Conservation (phyloP, 2,113 vertebrate species). For the Hyperoodon ampullatus region DNA sequence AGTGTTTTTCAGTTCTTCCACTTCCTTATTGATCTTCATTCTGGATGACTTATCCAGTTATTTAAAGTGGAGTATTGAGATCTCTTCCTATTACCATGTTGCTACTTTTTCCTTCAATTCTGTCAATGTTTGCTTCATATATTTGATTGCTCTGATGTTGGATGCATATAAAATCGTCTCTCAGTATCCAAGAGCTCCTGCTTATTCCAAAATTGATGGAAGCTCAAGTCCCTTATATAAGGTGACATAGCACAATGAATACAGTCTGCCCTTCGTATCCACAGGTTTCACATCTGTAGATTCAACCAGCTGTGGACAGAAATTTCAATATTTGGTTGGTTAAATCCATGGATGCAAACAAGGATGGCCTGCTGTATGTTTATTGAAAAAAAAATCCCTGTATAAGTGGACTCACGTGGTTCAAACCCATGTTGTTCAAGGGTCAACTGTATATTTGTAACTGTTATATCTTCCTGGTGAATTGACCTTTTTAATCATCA, state of each 20-base stretch:
- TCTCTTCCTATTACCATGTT: neutral
- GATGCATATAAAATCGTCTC: neutral
- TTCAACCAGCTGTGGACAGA: neutral
- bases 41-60: neutral
- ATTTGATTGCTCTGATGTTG: neutral
- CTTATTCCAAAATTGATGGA: neutral
- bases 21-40: neutral
- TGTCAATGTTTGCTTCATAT: neutral
- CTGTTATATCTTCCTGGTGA: neutral
- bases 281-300: neutral
- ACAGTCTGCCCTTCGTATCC: neutral
- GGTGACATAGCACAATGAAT: neutral
- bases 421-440: neutral
- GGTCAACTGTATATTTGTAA: neutral
- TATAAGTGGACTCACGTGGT: neutral
- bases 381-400: neutral
- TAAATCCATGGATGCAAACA: neutral
- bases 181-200: neutral
- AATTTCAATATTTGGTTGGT: neutral
- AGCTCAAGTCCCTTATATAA: neutral
- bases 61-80: neutral
- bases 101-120: neutral
- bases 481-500: neutral
- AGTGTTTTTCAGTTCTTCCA: neutral
- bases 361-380: neutral